Evolutionary conservation across 2,113 vertebrate species (phyloP).

Genomic region (Gulo gulo): DNA sequence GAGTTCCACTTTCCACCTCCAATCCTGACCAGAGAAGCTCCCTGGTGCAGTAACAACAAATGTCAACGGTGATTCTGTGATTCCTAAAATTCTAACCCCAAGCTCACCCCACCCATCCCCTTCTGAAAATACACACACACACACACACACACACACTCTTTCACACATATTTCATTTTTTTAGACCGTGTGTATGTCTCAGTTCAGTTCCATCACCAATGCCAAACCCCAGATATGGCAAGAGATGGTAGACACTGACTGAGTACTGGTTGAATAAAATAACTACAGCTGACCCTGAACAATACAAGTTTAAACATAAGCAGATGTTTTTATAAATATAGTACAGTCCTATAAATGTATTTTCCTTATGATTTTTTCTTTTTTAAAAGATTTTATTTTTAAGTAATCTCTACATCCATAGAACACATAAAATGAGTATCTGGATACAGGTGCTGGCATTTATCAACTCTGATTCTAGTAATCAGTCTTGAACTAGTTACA

Average conservation of each 20-base stretch:
- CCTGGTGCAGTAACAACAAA: background rate
- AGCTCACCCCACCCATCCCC: background rate
- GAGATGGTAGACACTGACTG: background rate
- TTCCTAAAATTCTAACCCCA: background rate
- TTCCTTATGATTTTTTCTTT: background rate
- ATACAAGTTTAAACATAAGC: background rate
- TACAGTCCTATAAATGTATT: background rate
- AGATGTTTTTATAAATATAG: background rate
- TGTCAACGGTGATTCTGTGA: background rate
- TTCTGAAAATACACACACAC: background rate
- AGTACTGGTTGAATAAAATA: background rate
- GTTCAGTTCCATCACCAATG: background rate
- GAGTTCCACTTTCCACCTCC: background rate
- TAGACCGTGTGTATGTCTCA: background rate
- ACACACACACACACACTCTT: background rate
- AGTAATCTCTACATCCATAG: background rate
- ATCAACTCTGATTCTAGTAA: background rate
- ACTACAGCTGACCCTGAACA: background rate
- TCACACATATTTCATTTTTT: background rate
- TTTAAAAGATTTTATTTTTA: background rate
- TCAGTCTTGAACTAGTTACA: background rate
- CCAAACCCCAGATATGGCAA: background rate
- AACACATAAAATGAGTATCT: background rate
- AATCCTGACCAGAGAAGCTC: background rate
- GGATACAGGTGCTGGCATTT: background rate